phyloP scores from a whole-genome alignment of 2,797 vertebrate species.

The Acipenser oxyrinchus region DNA sequence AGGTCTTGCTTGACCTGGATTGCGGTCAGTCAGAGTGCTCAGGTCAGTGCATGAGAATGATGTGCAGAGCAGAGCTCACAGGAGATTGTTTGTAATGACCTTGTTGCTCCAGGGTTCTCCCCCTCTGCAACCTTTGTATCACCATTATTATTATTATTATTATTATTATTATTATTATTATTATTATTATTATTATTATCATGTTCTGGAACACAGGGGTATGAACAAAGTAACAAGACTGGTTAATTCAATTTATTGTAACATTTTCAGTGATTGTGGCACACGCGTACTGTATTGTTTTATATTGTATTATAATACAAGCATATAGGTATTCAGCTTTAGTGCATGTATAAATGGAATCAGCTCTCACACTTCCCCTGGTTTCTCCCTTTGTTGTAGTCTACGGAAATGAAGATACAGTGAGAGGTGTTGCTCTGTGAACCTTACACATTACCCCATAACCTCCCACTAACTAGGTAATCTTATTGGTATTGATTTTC shows the following conservation, averaged over 20 bases:
- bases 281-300: too few species aligned
- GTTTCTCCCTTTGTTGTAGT: constrained; percentile 31
- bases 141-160: too few species aligned
- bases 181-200: too few species aligned
- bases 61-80: constrained; percentile 9
- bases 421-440: constrained; percentile 76
- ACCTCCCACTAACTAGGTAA: constrained; percentile 84
- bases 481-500: constrained; percentile 95
- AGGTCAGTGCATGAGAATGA: constrained; percentile 11
- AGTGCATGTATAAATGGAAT: too few species aligned
- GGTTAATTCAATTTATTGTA: too few species aligned
- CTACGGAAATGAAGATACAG: constrained; percentile 59
- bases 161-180: too few species aligned
- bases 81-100: constrained; percentile 16
- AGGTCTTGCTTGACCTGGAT: constrained; percentile 11
- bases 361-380: constrained; percentile 14
- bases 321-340: too few species aligned
- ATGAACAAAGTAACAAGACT: too few species aligned
- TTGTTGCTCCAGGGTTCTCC: neutral
- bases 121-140: neutral
- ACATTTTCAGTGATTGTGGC: too few species aligned
- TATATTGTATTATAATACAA: too few species aligned
- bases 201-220: too few species aligned
- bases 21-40: neutral
- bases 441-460: constrained; percentile 72